phyloP scores from a whole-genome alignment of 2,797 vertebrate species.

The Epinephelus awoara region DNA sequence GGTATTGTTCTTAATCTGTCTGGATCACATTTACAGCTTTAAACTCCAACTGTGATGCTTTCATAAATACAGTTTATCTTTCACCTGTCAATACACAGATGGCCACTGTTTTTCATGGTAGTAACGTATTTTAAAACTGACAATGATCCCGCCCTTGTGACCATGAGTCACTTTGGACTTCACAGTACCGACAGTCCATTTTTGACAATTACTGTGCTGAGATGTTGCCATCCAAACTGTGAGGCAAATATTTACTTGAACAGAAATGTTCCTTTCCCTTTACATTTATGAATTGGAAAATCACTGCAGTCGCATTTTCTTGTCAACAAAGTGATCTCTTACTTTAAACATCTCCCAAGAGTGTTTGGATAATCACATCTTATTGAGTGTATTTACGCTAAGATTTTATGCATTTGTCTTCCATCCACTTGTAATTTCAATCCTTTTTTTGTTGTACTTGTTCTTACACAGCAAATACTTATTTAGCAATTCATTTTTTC shows the following conservation, averaged over 20 bases:
- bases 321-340: background rate
- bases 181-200: background rate
- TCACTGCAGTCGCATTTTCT: background rate
- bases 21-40: background rate
- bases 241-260: background rate
- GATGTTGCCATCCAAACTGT: background rate
- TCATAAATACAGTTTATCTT: background rate
- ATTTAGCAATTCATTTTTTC: background rate
- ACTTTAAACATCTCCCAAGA: constrained; percentile 5
- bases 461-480: background rate
- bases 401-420: background rate
- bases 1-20: too few species aligned
- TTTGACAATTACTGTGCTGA: background rate
- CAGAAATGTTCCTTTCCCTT: background rate
- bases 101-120: background rate
- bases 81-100: background rate
- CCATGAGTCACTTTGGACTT: background rate
- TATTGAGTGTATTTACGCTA: background rate
- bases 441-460: background rate
- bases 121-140: background rate
- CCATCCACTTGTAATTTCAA: background rate
- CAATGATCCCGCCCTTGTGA: background rate
- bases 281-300: background rate
- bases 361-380: background rate
- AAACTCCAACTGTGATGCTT: background rate